A percentile compares a stretch with the other conserved stretches of the same genome.
These are phyloP conservation scores for Liasis olivaceus DNA, from an alignment of 2,797 vertebrate species.

Conservation along the genomic window DNA sequence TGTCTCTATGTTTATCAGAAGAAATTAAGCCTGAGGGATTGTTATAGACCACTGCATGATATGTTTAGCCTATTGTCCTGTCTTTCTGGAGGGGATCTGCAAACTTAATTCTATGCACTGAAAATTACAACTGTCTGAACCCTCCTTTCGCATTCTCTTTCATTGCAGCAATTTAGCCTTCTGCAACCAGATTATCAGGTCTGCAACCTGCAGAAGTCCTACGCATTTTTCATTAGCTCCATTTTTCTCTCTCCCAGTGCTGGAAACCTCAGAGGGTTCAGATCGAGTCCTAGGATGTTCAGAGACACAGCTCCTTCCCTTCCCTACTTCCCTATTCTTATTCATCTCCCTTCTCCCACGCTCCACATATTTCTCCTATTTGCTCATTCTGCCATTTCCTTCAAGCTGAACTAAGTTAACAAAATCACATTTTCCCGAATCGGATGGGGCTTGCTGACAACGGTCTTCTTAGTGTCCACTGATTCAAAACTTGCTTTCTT, in stretches of 20 bases:
- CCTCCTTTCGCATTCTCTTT: neutral
- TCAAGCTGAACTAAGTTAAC: neutral
- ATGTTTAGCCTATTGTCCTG: neutral
- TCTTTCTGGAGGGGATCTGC: neutral
- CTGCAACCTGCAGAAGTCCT: neutral
- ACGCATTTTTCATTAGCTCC: neutral
- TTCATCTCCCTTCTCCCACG: neutral
- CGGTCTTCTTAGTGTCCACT: too few species aligned
- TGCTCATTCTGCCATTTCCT: neutral
- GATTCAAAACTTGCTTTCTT: neutral
- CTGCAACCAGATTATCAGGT: neutral
- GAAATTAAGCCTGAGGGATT: slow-evolving; percentile 2
- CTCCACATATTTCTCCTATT: neutral
- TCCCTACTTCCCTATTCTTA: neutral
- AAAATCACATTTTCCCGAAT: neutral
- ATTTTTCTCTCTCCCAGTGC: neutral
- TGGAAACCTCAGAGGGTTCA: neutral
- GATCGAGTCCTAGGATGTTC: neutral
- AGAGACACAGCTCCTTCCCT: neutral
- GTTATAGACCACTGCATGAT: neutral
- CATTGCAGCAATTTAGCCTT: neutral
- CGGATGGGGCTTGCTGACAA: neutral
- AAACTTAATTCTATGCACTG: neutral
- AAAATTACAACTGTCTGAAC: neutral
- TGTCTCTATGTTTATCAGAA: slow-evolving; percentile 1